These are phyloP conservation scores for Napeogenes sylphis DNA, from an alignment of 2,888 invertebrate species.

Conservation along the genomic window DNA sequence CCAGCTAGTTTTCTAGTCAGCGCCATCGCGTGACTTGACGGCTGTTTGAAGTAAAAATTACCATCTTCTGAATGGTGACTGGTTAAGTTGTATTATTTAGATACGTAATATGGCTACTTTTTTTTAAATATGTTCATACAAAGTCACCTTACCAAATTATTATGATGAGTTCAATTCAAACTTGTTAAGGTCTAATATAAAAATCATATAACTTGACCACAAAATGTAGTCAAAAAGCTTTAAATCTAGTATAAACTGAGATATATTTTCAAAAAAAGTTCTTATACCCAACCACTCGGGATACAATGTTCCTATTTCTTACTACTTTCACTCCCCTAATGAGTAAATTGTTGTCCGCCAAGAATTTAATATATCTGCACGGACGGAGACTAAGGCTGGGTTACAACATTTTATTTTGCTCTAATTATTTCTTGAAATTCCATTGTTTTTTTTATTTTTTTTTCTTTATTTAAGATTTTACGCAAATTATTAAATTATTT, in stretches of 20 bases:
- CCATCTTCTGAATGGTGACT: background rate
- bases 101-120: too few relatives aligned
- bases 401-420: slow-evolving; percentile 27
- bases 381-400: slow-evolving; percentile 23
- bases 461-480: too few relatives aligned
- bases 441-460: too few relatives aligned
- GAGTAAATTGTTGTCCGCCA: slow-evolving; percentile 46
- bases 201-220: background rate
- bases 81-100: too few relatives aligned
- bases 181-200: background rate
- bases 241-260: background rate
- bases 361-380: slow-evolving; percentile 47
- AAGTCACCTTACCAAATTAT: too few relatives aligned
- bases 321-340: slow-evolving; percentile 36
- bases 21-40: background rate
- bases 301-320: slow-evolving; percentile 9
- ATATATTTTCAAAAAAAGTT: background rate
- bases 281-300: too few relatives aligned
- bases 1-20: background rate
- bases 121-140: too few relatives aligned
- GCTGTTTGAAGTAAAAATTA: slow-evolving; percentile 12
- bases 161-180: too few relatives aligned
- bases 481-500: slow-evolving; percentile 12
- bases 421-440: too few relatives aligned
- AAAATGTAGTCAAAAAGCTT: background rate